A percentile compares a stretch with the other conserved stretches of the same genome.
These are phyloP conservation scores for Euphonia xanthogaster DNA, from an alignment of 2,797 vertebrate species.

Conservation along the genomic window DNA sequence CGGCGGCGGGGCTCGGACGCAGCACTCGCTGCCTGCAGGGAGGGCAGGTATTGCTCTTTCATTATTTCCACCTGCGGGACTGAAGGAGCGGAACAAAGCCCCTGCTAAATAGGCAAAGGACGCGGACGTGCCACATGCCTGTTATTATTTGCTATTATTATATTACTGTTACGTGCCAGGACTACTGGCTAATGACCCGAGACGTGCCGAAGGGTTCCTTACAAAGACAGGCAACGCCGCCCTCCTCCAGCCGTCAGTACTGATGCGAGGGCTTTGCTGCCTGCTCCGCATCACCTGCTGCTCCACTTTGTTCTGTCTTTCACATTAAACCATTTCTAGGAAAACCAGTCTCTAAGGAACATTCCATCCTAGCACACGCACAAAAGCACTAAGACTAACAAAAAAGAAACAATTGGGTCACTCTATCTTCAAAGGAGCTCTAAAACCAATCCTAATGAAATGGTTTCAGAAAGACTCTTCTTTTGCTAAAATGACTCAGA, in stretches of 20 bases:
- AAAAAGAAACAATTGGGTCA: neutral
- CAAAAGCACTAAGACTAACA: neutral
- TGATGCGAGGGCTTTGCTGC: neutral
- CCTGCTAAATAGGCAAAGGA: rapidly evolving
- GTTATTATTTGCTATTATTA: neutral
- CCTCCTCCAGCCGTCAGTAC: neutral
- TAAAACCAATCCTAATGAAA: neutral
- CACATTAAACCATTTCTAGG: neutral
- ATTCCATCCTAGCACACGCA: neutral
- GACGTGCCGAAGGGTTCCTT: neutral
- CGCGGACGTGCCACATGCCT: rapidly evolving
- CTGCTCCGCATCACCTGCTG: neutral
- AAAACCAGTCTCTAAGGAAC: neutral
- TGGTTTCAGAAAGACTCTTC: neutral
- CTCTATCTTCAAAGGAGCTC: neutral
- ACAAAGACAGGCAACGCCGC: rapidly evolving
- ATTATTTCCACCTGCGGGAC: neutral
- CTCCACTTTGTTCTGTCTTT: neutral
- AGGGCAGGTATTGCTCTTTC: rapidly evolving
- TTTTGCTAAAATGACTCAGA: neutral
- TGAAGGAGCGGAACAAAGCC: neutral
- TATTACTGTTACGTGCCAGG: neutral
- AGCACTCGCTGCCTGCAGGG: neutral
- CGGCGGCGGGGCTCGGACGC: neutral
- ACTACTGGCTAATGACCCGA: neutral